Evolutionary conservation across 2,888 invertebrate species (phyloP), one percentile per base, ranked within the genome.

Genomic region (Neria commutata): DNA sequence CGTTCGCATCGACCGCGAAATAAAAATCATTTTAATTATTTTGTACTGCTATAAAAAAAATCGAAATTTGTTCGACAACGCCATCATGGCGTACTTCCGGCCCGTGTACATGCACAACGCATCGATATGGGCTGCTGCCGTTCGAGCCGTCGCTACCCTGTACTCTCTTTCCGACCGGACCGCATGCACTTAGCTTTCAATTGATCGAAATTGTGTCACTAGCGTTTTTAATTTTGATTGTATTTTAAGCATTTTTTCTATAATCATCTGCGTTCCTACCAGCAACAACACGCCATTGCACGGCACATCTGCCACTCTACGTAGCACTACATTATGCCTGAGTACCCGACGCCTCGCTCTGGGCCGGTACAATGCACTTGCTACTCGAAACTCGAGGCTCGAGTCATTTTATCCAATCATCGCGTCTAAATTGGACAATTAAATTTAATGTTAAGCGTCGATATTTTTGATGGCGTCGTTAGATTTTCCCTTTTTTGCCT

Each of bases 401-500:
- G n/a, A n/a, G n/a, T n/a, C n/a, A n/a, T 50, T 50, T 34, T 33
- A 16, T 33, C 14, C n/a, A 71, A 70, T 72, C 69, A 74, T 65
- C 62, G 66, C 70, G 61, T 63, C 72, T 55, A 67, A 71, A 73
- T 72, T 71, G 66, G 56, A 67, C 72, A 71, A 71, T 71, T 73
- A 72, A 64, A 37, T 37, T 37, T 21, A n/a, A 4, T 14, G 37
- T 37, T 64, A 68, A 68, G 72, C 68, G 72, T 70, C 29, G 17
- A 8, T 29, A 11, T 25, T 24, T 48, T n/a, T 25, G 17, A 33
- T 50, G 23, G 4, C 29, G 49, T 49, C 33, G 50, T 48, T 25
- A 48, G 21, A 16, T 23, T 23, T 48, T 25, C 24, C n/a, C 50
- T 52, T 58, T 54, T 47, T 63, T 66, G 56, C 67, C 54, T 56